phyloP scores from a whole-genome alignment of 2,113 vertebrate species.

The Festucalex cinctus region DNA sequence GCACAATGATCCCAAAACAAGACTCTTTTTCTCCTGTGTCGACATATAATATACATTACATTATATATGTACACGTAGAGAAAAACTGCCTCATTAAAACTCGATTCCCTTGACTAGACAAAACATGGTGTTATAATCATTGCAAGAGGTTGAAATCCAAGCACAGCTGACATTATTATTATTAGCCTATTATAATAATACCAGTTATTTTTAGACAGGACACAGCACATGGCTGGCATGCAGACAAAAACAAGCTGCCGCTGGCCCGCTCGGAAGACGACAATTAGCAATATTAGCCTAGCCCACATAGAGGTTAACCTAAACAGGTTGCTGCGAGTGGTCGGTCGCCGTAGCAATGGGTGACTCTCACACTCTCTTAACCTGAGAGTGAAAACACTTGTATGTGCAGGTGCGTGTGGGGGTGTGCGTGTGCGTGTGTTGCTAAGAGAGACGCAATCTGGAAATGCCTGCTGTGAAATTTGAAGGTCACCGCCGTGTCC shows the following conservation, averaged over 20 bases:
- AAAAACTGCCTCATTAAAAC: neutral
- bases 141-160: neutral
- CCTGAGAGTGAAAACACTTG: conserved; percentile 15
- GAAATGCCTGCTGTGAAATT: conserved; percentile 53
- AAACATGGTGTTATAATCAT: neutral
- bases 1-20: no score
- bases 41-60: no score
- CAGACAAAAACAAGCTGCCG: conserved; percentile 37
- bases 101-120: neutral
- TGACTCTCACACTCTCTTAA: conserved; percentile 32
- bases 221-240: conserved; percentile 14
- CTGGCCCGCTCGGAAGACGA: conserved; percentile 38
- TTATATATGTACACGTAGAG: no score
- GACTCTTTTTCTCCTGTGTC: no score
- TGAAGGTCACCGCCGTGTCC: conserved; percentile 70
- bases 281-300: conserved; percentile 54
- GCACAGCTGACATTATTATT: neutral
- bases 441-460: conserved; percentile 24
- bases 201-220: neutral
- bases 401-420: conserved; percentile 1
- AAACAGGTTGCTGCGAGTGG: conserved; percentile 36
- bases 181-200: neutral
- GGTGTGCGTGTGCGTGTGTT: neutral
- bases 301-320: conserved; percentile 46
- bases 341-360: conserved; percentile 4